Evolutionary conservation across 2,888 invertebrate genomes (phyloP), one percentile per base, ranked within the genome.

Genomic region (Bhutanitis thaidina): DNA sequence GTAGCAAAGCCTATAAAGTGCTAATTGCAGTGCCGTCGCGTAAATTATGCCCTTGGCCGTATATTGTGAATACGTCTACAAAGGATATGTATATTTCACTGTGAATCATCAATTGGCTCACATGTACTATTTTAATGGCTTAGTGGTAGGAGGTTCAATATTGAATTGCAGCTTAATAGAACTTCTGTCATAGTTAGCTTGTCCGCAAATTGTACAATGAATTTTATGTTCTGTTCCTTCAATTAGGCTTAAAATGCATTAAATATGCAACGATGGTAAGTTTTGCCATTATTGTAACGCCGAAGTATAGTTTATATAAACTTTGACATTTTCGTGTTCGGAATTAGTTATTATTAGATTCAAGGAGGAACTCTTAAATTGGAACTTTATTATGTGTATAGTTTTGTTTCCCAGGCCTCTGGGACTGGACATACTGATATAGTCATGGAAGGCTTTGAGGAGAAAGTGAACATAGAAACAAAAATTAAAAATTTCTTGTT

Each of bases 311-410:
- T 59, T 9, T 64, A 63, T 13, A 32, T 43, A 43, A 5, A 15
- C 43, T n/a, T 43, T 57, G 0, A 65, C 55, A 37, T 65, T 58
- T 41, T 64, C 59, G 29, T 62, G 0, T 39, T 62, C 61, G 0
- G 0, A 16, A 43, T 62, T 66, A 7, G 52, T 10, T n/a, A 66
- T n/a, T 0, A 60, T 47, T 3, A 64, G 20, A 7, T 61, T 56
- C 54, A 65, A 59, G 0, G 60, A 32, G 0, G 65, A 60, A 15
- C 43, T 62, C 43, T 53, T 60, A 43, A 66, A 65, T 27, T 27
- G n/a, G n/a, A n/a, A n/a, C n/a, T n/a, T n/a, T n/a, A n/a, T n/a
- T n/a, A n/a, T n/a, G n/a, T n/a, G n/a, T n/a, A n/a, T n/a, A n/a
- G n/a, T n/a, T n/a, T n/a, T n/a, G n/a, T n/a, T n/a, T n/a, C n/a